Evolutionary conservation across 2,113 vertebrate species (phyloP), one percentile per base, ranked within the genome.

Genomic region (Diglossa brunneiventris): DNA sequence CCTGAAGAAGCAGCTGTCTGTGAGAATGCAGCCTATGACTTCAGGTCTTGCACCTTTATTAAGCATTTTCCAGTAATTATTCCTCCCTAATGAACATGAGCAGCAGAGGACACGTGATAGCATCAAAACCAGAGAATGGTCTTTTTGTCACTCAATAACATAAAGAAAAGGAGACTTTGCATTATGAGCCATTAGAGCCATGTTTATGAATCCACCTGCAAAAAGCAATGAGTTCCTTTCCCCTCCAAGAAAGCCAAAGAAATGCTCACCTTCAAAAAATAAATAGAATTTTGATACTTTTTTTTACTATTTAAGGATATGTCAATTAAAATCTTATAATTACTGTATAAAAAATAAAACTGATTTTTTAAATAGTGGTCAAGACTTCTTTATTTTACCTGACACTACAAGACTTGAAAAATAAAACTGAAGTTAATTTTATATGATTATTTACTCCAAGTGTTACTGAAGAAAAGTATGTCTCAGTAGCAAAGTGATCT

Each of bases 1-100:
- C 39, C 30, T n/a, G 50, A 80, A 84, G 75, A 22, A 53, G 28
- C 41, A 94, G 33, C 37, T 62, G 46, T 10, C 46, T 66, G 17
- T 7, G 6, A 20, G 13, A 91, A 91, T 4, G 23, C 5, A 78
- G 24, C 9, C 46, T 63, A 37, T 10, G 23, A 55, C 37, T 70
- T 83, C 41, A 68, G 50, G 12, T 8, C 18, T 68, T 64, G 74
- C 28, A 55, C 26, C n/a, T 68, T 83, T 31, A 76, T 26, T 37
- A 64, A 61, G 11, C 7, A 13, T 87, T 69, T 93, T 64, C 35
- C 33, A 66, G 37, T 15, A 27, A 41, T 61, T 66, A 58, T 74
- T 70, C 15, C 47, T 37, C 26, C 18, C 1, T 52, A 67, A 47
- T 2, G 1, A 73, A 35, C 0, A 0, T 31, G 17, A 63, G 39